These are phyloP conservation scores for Beris chalybata DNA, from an alignment of 2,888 invertebrate species.

Conservation along the genomic window DNA sequence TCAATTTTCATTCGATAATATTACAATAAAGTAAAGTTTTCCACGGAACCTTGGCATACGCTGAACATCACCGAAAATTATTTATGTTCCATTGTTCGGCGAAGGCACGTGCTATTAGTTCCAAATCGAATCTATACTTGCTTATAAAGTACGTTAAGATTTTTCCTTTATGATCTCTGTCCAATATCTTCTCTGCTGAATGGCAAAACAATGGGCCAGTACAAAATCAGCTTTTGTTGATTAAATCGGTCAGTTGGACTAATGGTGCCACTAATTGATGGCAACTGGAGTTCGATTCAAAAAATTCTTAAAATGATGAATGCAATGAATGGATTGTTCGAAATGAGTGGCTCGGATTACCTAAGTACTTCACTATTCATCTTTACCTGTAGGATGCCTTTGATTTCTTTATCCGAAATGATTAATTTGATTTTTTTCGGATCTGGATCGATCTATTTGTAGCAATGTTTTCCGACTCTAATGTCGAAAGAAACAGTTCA, in stretches of 20 bases:
- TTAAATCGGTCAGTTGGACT: constrained; percentile 10
- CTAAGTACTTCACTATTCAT: not conserved
- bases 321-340: not conserved
- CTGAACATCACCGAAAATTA: constrained; percentile 25
- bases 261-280: constrained; percentile 22
- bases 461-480: too few relatives aligned
- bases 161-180: too few relatives aligned
- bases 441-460: too few relatives aligned
- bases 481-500: too few relatives aligned
- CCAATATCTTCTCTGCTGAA: constrained; percentile 7
- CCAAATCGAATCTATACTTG: constrained; percentile 12
- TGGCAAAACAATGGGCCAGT: constrained; percentile 14
- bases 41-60: constrained; percentile 7
- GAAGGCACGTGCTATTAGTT: constrained; percentile 12
- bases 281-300: not conserved
- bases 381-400: too few relatives aligned
- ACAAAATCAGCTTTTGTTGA: constrained; percentile 12
- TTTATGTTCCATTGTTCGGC: constrained; percentile 24
- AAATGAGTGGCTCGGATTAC: constrained; percentile 13
- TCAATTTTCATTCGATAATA: not conserved
- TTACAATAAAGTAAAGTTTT: constrained; percentile 4
- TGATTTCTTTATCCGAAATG: too few relatives aligned
- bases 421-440: too few relatives aligned
- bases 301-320: too few relatives aligned
- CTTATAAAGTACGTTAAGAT: too few relatives aligned